These are phyloP conservation scores for Calephelis nemesis DNA, from an alignment of 1,140 invertebrate genomes.

Conservation along the genomic window DNA sequence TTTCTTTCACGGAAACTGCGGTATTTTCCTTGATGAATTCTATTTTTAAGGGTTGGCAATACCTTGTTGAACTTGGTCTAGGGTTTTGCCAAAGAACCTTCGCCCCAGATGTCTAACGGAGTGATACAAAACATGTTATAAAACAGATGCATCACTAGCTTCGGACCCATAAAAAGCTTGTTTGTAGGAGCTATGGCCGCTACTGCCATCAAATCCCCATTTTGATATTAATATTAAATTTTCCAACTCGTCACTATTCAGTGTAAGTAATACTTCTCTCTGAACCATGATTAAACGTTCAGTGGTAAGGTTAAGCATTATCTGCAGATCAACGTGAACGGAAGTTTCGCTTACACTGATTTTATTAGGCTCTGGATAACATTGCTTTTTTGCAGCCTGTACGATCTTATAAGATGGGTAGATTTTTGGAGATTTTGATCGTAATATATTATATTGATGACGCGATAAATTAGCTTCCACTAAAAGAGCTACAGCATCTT, in stretches of 20 bases:
- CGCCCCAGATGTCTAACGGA: constrained; percentile 4
- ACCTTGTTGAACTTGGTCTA: constrained; percentile 2
- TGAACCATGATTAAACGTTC: constrained; percentile 14
- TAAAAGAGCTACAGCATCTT: constrained; percentile 13
- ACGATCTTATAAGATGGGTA: constrained; percentile 18
- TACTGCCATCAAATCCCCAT: constrained; percentile 20
- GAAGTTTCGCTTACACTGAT: constrained; percentile 9
- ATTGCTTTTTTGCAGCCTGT: constrained; percentile 17
- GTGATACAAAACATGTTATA: constrained; percentile 12
- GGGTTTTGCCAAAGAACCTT: constrained; percentile 14
- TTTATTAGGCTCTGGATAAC: constrained; percentile 2
- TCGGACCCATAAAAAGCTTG: constrained; percentile 10
- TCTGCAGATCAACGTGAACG: constrained; percentile 1
- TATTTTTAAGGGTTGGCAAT: constrained; percentile 12
- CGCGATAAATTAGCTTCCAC: constrained; percentile 14
- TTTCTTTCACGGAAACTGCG: constrained; percentile 13
- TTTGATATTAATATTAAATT: constrained; percentile 14
- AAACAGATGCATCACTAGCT: constrained; percentile 8
- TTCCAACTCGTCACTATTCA: constrained; percentile 16
- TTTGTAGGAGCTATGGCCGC: constrained; percentile 16
- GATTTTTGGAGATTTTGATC: constrained; percentile 19
- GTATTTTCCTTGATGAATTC: constrained; percentile 9
- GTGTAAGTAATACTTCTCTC: constrained; percentile 16
- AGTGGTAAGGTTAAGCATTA: constrained; percentile 8
- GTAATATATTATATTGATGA: constrained; percentile 17